phyloP scores from a whole-genome alignment of 1,140 invertebrate genomes.

The Araneus ventricosus region DNA sequence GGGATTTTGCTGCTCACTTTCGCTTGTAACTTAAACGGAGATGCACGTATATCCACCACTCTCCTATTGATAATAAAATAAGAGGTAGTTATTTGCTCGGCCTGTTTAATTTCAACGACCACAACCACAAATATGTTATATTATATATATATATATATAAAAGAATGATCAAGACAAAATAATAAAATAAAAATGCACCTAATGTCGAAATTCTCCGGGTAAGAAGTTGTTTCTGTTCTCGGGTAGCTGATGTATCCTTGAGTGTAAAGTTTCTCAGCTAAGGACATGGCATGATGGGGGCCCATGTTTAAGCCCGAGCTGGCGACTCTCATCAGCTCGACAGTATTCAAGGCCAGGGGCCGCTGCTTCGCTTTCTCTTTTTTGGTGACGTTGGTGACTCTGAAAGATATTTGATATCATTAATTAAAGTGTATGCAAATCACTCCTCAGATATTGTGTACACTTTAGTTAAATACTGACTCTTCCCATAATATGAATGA shows the following conservation, averaged over 20 bases:
- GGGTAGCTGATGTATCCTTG: slow-evolving; percentile 98
- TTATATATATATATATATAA: no score
- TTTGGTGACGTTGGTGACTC: slow-evolving; percentile 86
- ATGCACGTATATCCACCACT: no score
- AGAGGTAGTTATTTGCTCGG: no score
- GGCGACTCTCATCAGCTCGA: slow-evolving; percentile 97
- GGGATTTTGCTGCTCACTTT: no score
- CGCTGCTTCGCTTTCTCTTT: slow-evolving; percentile 92
- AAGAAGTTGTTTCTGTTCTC: slow-evolving; percentile 97
- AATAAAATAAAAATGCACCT: slow-evolving; percentile 83
- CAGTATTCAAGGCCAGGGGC: slow-evolving; percentile 96
- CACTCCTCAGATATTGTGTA: no score
- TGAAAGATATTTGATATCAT: slow-evolving; percentile 78
- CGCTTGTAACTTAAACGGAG: no score
- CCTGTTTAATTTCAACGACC: no score
- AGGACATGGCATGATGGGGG: slow-evolving; percentile 97
- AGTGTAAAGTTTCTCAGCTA: slow-evolving; percentile 94
- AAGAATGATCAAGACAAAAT: neutral
- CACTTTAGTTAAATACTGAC: no score
- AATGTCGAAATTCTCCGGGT: slow-evolving; percentile 97
- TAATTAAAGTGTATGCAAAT: no score
- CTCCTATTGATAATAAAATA: no score
- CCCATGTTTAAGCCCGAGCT: slow-evolving; percentile 96
- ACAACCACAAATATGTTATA: no score
- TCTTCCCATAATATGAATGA: no score